phyloP scores from a whole-genome alignment of 1,140 invertebrate species.

The Venturia canescens region DNA sequence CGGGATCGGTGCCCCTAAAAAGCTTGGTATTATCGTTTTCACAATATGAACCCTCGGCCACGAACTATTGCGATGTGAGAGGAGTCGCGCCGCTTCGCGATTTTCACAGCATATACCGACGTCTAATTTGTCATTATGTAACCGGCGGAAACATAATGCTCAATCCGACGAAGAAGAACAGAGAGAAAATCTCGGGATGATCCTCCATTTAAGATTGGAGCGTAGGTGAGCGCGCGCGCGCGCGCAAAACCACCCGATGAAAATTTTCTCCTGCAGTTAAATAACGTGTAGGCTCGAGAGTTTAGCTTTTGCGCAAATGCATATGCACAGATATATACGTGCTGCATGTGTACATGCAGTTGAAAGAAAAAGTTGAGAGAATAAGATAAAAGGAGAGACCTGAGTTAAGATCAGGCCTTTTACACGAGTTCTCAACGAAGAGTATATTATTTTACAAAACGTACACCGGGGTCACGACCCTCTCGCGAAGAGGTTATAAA shows the following conservation, averaged over 20 bases:
- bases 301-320: neutral
- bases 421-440: slow-evolving; percentile 15
- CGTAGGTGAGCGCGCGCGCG: slow-evolving; percentile 34
- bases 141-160: slow-evolving; percentile 10
- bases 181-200: neutral
- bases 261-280: slow-evolving; percentile 14
- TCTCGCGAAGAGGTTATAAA: slow-evolving; percentile 8
- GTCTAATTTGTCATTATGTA: neutral
- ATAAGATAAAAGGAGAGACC: slow-evolving; percentile 32
- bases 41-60: neutral
- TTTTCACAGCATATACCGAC: neutral
- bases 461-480: slow-evolving; percentile 9
- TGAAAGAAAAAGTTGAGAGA: neutral
- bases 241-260: slow-evolving; percentile 15
- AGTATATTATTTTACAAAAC: slow-evolving; percentile 37
- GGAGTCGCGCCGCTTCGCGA: neutral
- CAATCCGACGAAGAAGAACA: neutral
- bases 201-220: neutral
- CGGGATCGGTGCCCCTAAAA: neutral
- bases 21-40: neutral
- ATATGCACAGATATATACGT: neutral
- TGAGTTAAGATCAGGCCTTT: neutral
- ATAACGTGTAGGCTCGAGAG: slow-evolving; percentile 8
- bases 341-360: neutral
- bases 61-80: too few species aligned